Evolutionary conservation across 2,888 invertebrate species (phyloP).

Genomic region (Aleiodes testaceus): DNA sequence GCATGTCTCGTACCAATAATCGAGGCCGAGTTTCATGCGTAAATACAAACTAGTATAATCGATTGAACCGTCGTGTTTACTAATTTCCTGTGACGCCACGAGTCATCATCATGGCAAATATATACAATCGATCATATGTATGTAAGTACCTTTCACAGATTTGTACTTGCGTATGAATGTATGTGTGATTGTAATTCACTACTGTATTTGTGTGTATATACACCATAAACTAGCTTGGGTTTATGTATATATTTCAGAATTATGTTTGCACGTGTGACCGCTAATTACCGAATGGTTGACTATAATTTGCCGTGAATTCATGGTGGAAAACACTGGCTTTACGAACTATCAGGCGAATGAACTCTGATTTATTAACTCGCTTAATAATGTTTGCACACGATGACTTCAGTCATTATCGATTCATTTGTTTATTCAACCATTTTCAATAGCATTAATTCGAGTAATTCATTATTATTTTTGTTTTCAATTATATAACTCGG

Average conservation of each 20-base stretch:
- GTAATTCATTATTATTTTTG: too few relatives aligned
- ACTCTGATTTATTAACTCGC: constrained; percentile 8
- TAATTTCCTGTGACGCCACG: constrained; percentile 34
- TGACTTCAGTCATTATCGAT: not conserved
- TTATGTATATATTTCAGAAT: constrained; percentile 26
- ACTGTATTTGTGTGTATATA: constrained; percentile 1
- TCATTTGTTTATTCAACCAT: too few relatives aligned
- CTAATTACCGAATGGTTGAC: constrained; percentile 30
- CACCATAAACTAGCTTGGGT: not conserved
- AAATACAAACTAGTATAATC: constrained; percentile 37
- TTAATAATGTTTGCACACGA: not conserved
- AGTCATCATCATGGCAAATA: constrained; percentile 29
- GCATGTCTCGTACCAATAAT: constrained; percentile 32
- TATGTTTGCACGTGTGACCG: constrained; percentile 25
- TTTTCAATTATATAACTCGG: too few relatives aligned
- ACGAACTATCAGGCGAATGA: not conserved
- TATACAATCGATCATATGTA: constrained; percentile 28
- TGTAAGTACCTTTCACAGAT: constrained; percentile 18
- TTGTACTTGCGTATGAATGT: not conserved
- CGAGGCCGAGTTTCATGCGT: constrained; percentile 18
- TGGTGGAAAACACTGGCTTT: not conserved
- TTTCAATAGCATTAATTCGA: too few relatives aligned
- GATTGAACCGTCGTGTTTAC: constrained; percentile 34
- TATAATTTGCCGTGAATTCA: not conserved
- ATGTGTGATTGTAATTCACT: constrained; percentile 1